Base-by-base conservation (phyloP, 2,888 invertebrate genomes). In the Timandra comae region DNA sequence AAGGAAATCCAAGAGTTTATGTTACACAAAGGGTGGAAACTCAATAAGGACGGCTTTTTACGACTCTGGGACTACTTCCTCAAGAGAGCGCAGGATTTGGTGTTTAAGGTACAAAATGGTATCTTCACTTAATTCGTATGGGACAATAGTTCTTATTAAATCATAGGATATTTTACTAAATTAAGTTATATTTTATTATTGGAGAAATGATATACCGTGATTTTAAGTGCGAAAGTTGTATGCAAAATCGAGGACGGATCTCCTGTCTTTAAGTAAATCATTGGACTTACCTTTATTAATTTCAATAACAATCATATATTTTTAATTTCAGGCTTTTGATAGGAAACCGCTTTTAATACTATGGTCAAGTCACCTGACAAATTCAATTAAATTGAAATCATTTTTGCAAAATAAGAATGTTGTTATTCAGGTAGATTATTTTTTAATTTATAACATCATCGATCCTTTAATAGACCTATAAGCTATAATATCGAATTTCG, bases 311-410 rank as follows among this genome's bases (percentile, higher is more conserved):
- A n/a, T n/a, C n/a, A n/a, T n/a, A n/a, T n/a, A n/a, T n/a, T n/a
- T n/a, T n/a, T n/a, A n/a, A n/a, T 59, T 57, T 0, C 61, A 85
- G 84, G 80, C 81, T 0, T 84, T 84, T 26, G 81, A 88, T 0
- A 86, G 87, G 42, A 75, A 87, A 34, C 63, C 91, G 1, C 91
- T 92, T 0, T 85, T 90, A 0, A 88, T 94, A 27, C 60, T 95
- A 45, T 96, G 95, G 95, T 95, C 95, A 0, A 95, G 94, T 56
- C 90, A 89, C 0, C 70, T 96, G 20, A 95, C 95, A 0, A 89
- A 91, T 29, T 86, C 35, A 81, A 87, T 7, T 89, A 90, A 51
- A 76, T 94, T 5, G 87, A 89, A 3, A 65, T 91, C 10, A 91
- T 88, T 65, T 70, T 96, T 27, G 87, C 91, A 54, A 91, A 92